Conservation (phyloP, 1,140 invertebrate genomes). For the Drosophila dunni region DNA sequence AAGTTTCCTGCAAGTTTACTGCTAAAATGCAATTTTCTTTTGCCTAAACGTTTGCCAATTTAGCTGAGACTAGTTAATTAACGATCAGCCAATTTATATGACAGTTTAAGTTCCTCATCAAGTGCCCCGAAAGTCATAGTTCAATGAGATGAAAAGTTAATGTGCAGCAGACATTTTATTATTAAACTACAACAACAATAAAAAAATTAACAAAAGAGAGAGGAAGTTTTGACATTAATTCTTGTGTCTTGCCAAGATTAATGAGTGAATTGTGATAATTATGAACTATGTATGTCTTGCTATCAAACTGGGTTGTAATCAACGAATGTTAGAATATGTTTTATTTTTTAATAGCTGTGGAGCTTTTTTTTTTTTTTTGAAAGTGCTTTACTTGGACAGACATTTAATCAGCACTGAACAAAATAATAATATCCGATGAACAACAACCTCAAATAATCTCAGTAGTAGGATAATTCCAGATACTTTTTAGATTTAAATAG, state of each 20-base stretch:
- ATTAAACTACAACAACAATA: not conserved
- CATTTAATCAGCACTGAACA: no score
- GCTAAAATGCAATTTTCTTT: slow-evolving; percentile 39
- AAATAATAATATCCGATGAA: no score
- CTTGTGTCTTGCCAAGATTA: not conserved
- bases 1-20: slow-evolving; percentile 30
- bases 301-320: not conserved
- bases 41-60: slow-evolving; percentile 59
- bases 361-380: no score
- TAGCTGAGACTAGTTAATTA: slow-evolving; percentile 66
- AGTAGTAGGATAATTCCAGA: no score
- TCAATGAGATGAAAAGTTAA: slow-evolving; percentile 37
- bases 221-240: slow-evolving; percentile 3
- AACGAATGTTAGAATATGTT: not conserved
- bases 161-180: slow-evolving; percentile 6
- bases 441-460: no score
- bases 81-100: slow-evolving; percentile 58
- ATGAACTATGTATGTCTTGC: no score
- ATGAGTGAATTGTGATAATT: not conserved
- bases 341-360: no score
- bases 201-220: not conserved
- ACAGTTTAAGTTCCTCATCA: slow-evolving; percentile 24
- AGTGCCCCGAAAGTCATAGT: slow-evolving; percentile 21
- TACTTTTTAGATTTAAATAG: no score
- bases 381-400: no score